Base-by-base conservation (phyloP, 2,113 vertebrate genomes). In the Lophotis ruficrista region DNA sequence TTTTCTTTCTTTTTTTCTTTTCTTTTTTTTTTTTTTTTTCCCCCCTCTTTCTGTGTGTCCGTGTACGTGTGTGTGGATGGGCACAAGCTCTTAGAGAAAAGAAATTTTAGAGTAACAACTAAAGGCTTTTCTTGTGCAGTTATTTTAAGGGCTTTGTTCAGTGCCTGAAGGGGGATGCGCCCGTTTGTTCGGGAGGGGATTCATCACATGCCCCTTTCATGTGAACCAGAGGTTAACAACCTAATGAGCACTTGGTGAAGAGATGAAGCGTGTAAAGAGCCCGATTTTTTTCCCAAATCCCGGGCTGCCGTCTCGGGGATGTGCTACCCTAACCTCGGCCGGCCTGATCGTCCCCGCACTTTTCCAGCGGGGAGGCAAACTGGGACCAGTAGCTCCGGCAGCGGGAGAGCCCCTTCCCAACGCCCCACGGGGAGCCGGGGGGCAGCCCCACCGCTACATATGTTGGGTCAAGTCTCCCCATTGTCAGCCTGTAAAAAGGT, bases 391-490 rank as follows among this genome's bases (percentile, higher is more conserved):
- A 79, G 98, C 77, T 98, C 97, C 97, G 96, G 98, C 98, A 88
- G 98, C 97, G 96, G 96, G 97, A 96, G 97, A 98, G 98, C 96
- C 97, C 98, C 81, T 92, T 96, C 83, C 87, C 96, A 98, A 98
- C 97, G 81, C 98, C 98, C 95, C 98, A 79, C 96, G 91, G 98
- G 98, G 98, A 97, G 97, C 98, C 83, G 97, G 90, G 98, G 98
- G 98, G 98, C 97, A 96, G 98, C 98, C 98, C 98, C 98, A 97
- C 98, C 98, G 98, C 98, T 99, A 98, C 98, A 99, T 99, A 99
- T 98, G 98, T 98, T 98, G 98, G 98, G 98, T 99, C 98, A 99
- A 98, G 98, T 98, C 98, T 97, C 97, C 97, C 98, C 97, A 98
- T 99, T 99, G 98, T 99, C 98, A 96, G 94, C 95, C 95, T 97